Evolutionary conservation across 2,797 vertebrate genomes (phyloP).

Genomic region (Macropodus opercularis): DNA sequence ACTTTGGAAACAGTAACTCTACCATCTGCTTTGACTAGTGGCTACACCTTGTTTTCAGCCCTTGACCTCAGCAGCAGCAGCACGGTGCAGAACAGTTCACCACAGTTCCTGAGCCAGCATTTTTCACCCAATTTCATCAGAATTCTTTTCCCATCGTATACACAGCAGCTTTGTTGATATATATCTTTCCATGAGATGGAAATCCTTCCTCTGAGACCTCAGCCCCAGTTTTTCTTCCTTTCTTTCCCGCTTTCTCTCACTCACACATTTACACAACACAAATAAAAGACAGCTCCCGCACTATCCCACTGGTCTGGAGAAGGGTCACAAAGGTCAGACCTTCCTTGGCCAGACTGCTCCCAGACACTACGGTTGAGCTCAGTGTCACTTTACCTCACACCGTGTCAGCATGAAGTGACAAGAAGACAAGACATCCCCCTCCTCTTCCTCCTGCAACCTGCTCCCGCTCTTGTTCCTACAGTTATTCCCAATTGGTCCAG

Average conservation of each 20-base stretch:
- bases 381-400: conserved; percentile 77
- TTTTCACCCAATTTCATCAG: conserved; percentile 64
- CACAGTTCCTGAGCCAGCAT: conserved; percentile 61
- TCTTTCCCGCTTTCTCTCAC: conserved; percentile 23
- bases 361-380: conserved; percentile 69
- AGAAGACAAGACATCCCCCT: conserved; percentile 54
- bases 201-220: conserved; percentile 56
- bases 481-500: conserved; percentile 63
- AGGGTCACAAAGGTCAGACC: conserved; percentile 67
- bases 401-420: conserved; percentile 79
- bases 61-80: conserved; percentile 27
- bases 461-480: conserved; percentile 44
- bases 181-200: conserved; percentile 58
- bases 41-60: conserved; percentile 40
- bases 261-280: conserved; percentile 59
- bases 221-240: conserved; percentile 18
- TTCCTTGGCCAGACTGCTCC: conserved; percentile 65
- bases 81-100: conserved; percentile 41
- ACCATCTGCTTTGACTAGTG: conserved; percentile 29
- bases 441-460: conserved; percentile 24
- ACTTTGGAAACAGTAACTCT: too few species aligned
- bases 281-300: conserved; percentile 56
- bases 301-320: conserved; percentile 52
- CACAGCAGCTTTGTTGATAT: conserved; percentile 69
- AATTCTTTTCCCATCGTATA: conserved; percentile 58